phyloP scores from a whole-genome alignment of 2,888 invertebrate genomes.

The Fabriciana adippe region DNA sequence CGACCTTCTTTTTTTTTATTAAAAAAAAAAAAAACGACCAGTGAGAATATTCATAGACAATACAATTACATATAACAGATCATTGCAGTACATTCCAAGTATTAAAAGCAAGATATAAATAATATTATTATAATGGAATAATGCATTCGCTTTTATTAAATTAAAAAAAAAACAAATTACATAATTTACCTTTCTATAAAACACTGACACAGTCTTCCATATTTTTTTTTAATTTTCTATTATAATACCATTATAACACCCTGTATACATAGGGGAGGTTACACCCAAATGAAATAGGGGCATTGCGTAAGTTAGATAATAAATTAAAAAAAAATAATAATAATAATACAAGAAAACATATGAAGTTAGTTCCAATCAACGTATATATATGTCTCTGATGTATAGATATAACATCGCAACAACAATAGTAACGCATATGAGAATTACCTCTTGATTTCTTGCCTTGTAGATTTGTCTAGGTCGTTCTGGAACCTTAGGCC shows the following conservation, averaged over 20 bases:
- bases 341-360: not conserved
- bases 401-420: constrained; percentile 62
- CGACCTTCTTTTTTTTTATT: not conserved
- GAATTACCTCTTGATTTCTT: constrained; percentile 72
- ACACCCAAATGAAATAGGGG: constrained; percentile 53
- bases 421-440: constrained; percentile 70
- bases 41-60: constrained; percentile 27
- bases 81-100: constrained; percentile 36
- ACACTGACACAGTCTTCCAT: not conserved
- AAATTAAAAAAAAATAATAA: not conserved
- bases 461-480: constrained; percentile 49
- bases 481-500: constrained; percentile 39
- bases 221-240: not conserved
- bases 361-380: constrained; percentile 31
- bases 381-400: constrained; percentile 56
- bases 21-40: constrained; percentile 5
- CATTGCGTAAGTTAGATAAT: constrained; percentile 43
- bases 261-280: constrained; percentile 2
- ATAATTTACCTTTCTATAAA: constrained; percentile 12
- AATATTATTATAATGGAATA: not conserved
- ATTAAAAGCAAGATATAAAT: constrained; percentile 29
- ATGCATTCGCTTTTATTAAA: constrained; percentile 7
- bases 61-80: constrained; percentile 28
- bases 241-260: not conserved
- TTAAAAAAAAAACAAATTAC: not conserved